Conservation (phyloP, 2,888 invertebrate genomes). For the Colostygia pectinataria region DNA sequence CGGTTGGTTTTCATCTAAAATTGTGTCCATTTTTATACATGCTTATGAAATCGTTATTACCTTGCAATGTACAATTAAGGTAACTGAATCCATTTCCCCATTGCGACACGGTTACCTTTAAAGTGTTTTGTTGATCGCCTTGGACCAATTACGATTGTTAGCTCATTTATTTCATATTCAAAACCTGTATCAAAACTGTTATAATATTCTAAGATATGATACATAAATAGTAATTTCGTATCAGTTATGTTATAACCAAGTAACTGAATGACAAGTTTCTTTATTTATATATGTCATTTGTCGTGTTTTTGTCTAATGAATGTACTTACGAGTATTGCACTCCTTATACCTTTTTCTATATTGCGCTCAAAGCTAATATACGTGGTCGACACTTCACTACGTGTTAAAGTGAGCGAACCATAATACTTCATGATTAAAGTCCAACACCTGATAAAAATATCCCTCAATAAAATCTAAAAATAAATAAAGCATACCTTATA, state of each 20-base stretch:
- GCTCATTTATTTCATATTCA: constrained; percentile 13
- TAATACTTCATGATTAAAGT: too few relatives aligned
- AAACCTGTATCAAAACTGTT: constrained; percentile 7
- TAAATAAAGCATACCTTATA: neutral
- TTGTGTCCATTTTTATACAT: constrained; percentile 20
- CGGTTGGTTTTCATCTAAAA: constrained; percentile 30
- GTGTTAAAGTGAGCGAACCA: too few relatives aligned
- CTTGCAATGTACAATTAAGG: constrained; percentile 33
- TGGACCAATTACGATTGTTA: constrained; percentile 32
- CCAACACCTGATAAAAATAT: too few relatives aligned
- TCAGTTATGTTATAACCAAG: too few relatives aligned
- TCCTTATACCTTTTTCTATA: too few relatives aligned
- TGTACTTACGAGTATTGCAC: too few relatives aligned
- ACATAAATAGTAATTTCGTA: neutral
- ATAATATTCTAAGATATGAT: too few relatives aligned
- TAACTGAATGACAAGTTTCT: too few relatives aligned
- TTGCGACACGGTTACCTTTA: constrained; percentile 30
- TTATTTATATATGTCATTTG: too few relatives aligned
- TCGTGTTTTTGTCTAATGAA: too few relatives aligned
- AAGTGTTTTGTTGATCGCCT: constrained; percentile 33
- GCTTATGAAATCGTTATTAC: constrained; percentile 27
- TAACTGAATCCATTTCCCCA: constrained; percentile 31
- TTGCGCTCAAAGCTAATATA: too few relatives aligned
- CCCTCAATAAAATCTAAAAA: neutral
- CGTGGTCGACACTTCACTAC: too few relatives aligned